phyloP scores from a whole-genome alignment of 1,140 invertebrate species.

The Tribolium castaneum region DNA sequence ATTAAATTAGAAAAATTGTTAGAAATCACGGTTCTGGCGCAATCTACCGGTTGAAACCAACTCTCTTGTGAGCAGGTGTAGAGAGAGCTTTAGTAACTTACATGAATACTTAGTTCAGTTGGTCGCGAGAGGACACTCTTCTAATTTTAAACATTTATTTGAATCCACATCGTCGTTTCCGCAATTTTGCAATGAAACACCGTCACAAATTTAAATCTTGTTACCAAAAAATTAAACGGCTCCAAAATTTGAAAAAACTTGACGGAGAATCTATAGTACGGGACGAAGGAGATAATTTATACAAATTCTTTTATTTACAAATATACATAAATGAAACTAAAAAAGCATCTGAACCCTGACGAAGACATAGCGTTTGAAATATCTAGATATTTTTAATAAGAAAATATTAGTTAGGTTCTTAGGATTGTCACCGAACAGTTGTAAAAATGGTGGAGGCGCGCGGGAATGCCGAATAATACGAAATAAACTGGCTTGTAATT shows the following conservation, averaged over 20 bases:
- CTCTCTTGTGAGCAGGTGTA: background rate
- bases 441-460: too few species aligned
- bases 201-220: conserved; percentile 75
- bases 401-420: too few species aligned
- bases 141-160: conserved; percentile 64
- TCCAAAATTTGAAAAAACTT: conserved; percentile 86
- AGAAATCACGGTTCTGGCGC: background rate
- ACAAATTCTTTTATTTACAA: background rate
- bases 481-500: too few species aligned
- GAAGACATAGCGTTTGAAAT: too few species aligned
- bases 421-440: too few species aligned
- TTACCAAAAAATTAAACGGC: conserved; percentile 71
- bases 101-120: conserved; percentile 49
- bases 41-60: background rate
- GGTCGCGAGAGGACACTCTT: conserved; percentile 52
- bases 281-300: conserved; percentile 67
- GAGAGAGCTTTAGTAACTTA: conserved; percentile 47
- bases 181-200: conserved; percentile 77
- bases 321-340: conserved; percentile 59
- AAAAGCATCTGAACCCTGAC: conserved; percentile 71
- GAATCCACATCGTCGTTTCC: conserved; percentile 73
- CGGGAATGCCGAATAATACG: too few species aligned
- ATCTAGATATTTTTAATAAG: too few species aligned
- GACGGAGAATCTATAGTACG: conserved; percentile 81
- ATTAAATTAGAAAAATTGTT: background rate